phyloP scores from a whole-genome alignment of 2,888 invertebrate genomes.

The Caenorhabditis sp. region DNA sequence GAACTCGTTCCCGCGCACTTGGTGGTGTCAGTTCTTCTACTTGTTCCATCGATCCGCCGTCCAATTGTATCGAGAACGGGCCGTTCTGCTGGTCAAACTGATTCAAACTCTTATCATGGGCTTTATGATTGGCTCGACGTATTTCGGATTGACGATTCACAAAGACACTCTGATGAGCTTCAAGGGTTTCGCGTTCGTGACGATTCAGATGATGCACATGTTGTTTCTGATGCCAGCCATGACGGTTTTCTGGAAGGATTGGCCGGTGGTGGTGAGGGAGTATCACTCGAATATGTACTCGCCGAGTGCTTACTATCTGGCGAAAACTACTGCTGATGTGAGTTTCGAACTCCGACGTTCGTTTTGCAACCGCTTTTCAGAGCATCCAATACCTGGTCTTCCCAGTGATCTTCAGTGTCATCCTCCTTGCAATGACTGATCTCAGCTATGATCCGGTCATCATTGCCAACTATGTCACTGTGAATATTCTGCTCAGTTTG shows the following conservation, averaged over 20 bases:
- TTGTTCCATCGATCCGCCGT: conserved; percentile 45
- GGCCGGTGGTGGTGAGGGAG: conserved; percentile 93
- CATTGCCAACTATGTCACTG: conserved; percentile 28
- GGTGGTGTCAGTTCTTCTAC: conserved; percentile 52
- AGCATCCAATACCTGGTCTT: conserved; percentile 91
- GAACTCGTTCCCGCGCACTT: conserved; percentile 27
- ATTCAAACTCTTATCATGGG: conserved; percentile 87
- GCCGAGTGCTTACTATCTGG: conserved; percentile 92
- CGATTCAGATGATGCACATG: conserved; percentile 95
- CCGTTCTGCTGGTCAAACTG: conserved; percentile 36
- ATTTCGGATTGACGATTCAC: conserved; percentile 89
- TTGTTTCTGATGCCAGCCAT: conserved; percentile 94
- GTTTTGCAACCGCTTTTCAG: conserved; percentile 77
- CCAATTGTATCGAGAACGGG: conserved; percentile 48
- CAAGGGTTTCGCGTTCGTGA: conserved; percentile 92
- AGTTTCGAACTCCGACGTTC: conserved; percentile 3
- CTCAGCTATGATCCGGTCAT: conserved; percentile 16
- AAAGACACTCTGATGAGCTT: conserved; percentile 95
- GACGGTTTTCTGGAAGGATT: conserved; percentile 92
- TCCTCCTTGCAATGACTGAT: conserved; percentile 93
- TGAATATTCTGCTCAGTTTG: conserved; percentile 56
- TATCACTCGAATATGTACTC: conserved; percentile 93
- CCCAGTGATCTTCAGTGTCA: conserved; percentile 90
- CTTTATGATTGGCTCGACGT: conserved; percentile 90
- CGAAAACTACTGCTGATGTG: conserved; percentile 89